A percentile compares a stretch with the other conserved stretches of the same genome.
Evolutionary conservation across 2,797 vertebrate species (phyloP).

Genomic region (Spinibarbus caldwelli): DNA sequence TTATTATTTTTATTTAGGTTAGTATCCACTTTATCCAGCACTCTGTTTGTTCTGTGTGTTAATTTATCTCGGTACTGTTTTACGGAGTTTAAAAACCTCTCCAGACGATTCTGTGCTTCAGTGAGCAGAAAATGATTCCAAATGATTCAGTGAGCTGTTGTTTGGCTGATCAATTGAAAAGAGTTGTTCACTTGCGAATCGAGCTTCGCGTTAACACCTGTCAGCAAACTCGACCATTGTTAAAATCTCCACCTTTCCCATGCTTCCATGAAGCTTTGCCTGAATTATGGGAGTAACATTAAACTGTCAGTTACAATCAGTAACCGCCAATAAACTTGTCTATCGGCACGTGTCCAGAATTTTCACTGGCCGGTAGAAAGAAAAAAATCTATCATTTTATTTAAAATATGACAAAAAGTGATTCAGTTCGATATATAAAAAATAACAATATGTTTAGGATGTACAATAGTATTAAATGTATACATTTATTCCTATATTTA

Average conservation of each 20-base stretch:
- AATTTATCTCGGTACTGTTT: neutral
- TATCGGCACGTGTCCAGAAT: too few species aligned
- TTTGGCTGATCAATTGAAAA: neutral
- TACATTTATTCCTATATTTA: too few species aligned
- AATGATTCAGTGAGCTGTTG: neutral
- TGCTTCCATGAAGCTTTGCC: neutral
- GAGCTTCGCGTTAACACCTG: neutral
- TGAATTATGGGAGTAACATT: neutral
- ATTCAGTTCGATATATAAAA: too few species aligned
- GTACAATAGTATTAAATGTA: too few species aligned
- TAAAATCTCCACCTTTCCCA: neutral
- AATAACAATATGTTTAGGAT: too few species aligned
- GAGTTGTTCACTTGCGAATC: neutral
- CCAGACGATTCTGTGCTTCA: neutral
- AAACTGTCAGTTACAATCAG: too few species aligned
- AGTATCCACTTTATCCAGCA: neutral
- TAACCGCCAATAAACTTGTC: too few species aligned
- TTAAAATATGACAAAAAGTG: too few species aligned
- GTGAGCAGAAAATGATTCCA: constrained; percentile 3
- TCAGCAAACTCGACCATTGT: neutral
- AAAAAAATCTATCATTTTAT: too few species aligned
- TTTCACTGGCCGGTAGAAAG: too few species aligned
- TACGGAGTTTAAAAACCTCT: neutral
- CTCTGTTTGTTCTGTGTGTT: neutral
- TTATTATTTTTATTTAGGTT: too few species aligned